Evolutionary conservation across 2,113 vertebrate species (phyloP).

Genomic region (Platycercus adscitus): DNA sequence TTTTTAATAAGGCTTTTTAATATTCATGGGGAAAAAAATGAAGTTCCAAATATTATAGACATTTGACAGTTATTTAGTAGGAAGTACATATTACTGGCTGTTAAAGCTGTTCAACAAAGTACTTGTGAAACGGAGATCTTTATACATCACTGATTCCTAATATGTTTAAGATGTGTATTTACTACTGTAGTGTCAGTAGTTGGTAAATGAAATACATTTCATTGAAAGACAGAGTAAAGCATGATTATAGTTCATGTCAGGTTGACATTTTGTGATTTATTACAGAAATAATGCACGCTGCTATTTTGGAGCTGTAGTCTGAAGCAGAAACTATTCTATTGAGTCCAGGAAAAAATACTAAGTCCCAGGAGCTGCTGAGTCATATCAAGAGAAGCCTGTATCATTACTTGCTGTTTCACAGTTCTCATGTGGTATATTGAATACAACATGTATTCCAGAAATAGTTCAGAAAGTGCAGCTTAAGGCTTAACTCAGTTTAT

Average conservation of each 20-base stretch:
- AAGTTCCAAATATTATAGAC: not conserved
- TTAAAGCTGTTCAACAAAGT: not conserved
- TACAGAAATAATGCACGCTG: slow-evolving; percentile 31
- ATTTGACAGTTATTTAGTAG: slow-evolving; percentile 1
- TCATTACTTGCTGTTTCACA: slow-evolving; percentile 6
- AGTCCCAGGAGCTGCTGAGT: not conserved
- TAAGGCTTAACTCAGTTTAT: not conserved
- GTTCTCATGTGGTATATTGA: not conserved
- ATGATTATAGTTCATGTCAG: not conserved
- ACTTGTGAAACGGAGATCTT: not conserved
- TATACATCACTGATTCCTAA: not conserved
- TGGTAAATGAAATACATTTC: not conserved
- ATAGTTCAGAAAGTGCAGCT: not conserved
- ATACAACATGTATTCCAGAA: not conserved
- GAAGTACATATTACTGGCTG: not conserved
- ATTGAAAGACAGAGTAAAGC: slow-evolving; percentile 5
- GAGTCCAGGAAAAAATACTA: slow-evolving; percentile 1
- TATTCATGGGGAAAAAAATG: not conserved
- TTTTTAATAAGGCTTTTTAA: not conserved
- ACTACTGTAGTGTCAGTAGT: not conserved
- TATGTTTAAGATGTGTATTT: not conserved
- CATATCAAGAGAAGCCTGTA: not conserved
- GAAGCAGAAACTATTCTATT: slow-evolving; percentile 9
- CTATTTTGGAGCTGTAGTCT: slow-evolving; percentile 12
- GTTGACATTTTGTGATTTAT: slow-evolving; percentile 23